Conservation (phyloP, 2,797 vertebrate species). For the Odontamblyopus rebecca region DNA sequence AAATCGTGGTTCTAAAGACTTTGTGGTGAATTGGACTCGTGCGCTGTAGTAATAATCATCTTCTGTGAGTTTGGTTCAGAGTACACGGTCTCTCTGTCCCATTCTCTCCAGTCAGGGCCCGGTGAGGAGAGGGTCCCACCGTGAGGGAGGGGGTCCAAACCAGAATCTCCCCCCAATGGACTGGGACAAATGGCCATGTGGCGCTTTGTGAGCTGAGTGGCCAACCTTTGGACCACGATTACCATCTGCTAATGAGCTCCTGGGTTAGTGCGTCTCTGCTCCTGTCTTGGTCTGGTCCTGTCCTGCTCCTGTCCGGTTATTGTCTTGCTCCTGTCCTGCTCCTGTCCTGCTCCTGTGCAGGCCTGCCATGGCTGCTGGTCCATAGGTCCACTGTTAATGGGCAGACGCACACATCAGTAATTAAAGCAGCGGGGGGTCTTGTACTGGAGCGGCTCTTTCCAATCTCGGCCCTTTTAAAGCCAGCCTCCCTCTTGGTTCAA, state of each 20-base stretch:
- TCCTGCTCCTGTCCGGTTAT: constrained; percentile 41
- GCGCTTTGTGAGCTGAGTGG: constrained; percentile 77
- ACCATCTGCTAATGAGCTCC: constrained; percentile 83
- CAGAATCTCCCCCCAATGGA: constrained; percentile 67
- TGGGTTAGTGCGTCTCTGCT: constrained; percentile 58
- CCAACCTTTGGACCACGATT: constrained; percentile 78
- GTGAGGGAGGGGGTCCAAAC: constrained; percentile 47
- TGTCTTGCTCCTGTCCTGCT: constrained; percentile 47
- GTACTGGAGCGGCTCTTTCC: constrained; percentile 63
- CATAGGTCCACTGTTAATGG: constrained; percentile 77
- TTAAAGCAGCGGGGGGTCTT: constrained; percentile 83
- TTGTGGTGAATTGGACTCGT: not conserved
- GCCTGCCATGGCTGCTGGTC: constrained; percentile 59
- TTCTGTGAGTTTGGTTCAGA: constrained; percentile 4
- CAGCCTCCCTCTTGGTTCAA: constrained; percentile 65
- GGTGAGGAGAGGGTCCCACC: constrained; percentile 32
- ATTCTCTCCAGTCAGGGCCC: constrained; percentile 64
- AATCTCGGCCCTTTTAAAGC: constrained; percentile 54
- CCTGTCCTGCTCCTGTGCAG: constrained; percentile 66
- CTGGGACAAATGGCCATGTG: constrained; percentile 80
- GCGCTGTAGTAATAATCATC: not conserved
- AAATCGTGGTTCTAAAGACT: not conserved
- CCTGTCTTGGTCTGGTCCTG: constrained; percentile 52
- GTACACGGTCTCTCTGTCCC: constrained; percentile 55
- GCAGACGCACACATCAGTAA: constrained; percentile 81